These are phyloP conservation scores for Lepilemur ruficaudatus DNA, from an alignment of 2,797 vertebrate species.

Conservation along the genomic window DNA sequence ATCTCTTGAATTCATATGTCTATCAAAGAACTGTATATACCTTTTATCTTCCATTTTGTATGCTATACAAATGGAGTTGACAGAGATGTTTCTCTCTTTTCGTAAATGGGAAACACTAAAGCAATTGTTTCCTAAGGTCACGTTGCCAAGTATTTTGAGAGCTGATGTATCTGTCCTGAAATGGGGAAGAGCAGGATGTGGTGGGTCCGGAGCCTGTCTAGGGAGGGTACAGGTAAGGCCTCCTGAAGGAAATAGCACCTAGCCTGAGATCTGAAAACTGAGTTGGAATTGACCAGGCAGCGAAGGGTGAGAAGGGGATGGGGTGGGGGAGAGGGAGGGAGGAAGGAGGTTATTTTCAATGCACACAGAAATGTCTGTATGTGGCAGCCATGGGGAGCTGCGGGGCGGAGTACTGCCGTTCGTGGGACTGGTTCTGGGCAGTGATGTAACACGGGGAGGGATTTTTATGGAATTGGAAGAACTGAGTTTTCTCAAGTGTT, in stretches of 20 bases:
- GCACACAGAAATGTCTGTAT: fast-evolving
- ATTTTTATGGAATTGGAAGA: background rate
- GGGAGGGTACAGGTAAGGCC: background rate
- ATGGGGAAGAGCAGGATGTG: background rate
- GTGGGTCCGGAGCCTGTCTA: background rate
- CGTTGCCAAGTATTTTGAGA: background rate
- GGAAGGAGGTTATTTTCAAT: too few relatives aligned
- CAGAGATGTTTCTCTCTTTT: slow-evolving; percentile 3
- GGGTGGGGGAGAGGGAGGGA: background rate
- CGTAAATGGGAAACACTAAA: background rate
- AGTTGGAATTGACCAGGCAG: background rate
- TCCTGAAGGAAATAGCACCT: background rate
- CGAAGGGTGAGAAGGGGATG: background rate
- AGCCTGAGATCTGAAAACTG: background rate
- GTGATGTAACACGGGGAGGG: background rate
- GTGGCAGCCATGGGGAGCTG: background rate
- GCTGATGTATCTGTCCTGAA: background rate
- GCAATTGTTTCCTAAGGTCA: background rate
- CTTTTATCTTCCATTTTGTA: slow-evolving; percentile 42
- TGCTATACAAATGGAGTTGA: slow-evolving; percentile 27
- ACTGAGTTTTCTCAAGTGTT: background rate
- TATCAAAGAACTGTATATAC: slow-evolving; percentile 18
- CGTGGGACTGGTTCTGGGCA: background rate
- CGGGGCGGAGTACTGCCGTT: fast-evolving
- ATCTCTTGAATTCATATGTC: slow-evolving; percentile 31